Evolutionary conservation across 2,797 vertebrate species (phyloP).

Genomic region (Trichosurus vulpecula): DNA sequence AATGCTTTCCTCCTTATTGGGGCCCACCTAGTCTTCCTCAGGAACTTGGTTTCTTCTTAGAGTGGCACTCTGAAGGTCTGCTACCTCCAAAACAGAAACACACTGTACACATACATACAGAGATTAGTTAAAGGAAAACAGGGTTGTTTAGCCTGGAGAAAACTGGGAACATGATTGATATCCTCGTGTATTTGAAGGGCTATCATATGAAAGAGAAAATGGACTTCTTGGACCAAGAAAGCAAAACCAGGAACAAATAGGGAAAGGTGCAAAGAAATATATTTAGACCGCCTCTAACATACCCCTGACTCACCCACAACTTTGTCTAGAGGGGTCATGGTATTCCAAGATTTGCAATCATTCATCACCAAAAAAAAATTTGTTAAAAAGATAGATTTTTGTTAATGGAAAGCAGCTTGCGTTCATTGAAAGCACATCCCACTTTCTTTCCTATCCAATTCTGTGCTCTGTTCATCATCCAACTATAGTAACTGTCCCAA

Average conservation of each 20-base stretch:
- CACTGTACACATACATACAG: background rate
- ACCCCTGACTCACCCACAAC: background rate
- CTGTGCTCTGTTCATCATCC: background rate
- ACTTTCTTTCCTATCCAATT: background rate
- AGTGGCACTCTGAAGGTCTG: too few species aligned
- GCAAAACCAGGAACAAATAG: background rate
- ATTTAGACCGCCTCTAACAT: background rate
- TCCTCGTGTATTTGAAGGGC: background rate
- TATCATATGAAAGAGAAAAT: background rate
- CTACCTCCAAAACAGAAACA: too few species aligned
- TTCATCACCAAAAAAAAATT: background rate
- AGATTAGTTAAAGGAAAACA: background rate
- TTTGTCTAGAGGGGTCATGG: too few species aligned
- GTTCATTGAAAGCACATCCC: background rate
- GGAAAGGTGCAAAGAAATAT: background rate
- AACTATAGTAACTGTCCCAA: background rate
- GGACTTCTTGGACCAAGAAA: background rate
- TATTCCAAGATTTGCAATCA: background rate
- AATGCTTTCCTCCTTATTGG: too few species aligned
- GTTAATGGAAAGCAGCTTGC: background rate
- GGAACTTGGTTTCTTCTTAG: too few species aligned
- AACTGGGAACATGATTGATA: background rate
- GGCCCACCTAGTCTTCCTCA: too few species aligned
- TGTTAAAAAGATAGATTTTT: background rate
- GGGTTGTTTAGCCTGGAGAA: background rate